Percentiles rank a stretch among this genome's conserved stretches.
phyloP scores from a whole-genome alignment of 23 tunicate species.

The Trididemnum miniatum region DNA sequence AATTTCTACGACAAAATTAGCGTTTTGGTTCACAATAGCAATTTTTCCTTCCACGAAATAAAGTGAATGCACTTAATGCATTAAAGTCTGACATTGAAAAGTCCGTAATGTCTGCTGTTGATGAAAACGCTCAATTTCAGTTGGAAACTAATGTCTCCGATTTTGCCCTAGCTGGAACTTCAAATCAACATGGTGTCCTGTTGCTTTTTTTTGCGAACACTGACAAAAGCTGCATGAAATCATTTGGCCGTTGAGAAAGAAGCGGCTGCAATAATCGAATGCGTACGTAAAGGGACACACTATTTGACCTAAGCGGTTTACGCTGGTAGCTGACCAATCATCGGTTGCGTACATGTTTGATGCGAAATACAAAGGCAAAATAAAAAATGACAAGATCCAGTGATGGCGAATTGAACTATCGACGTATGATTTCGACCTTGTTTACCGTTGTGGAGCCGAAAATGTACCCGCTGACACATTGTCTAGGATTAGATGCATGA shows the following conservation, averaged over 20 bases:
- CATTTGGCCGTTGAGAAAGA: not conserved
- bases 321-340: conserved; percentile 26
- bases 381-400: conserved; percentile 30
- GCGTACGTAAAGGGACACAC: conserved; percentile 14
- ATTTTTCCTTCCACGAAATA: conserved; percentile 5
- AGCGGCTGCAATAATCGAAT: conserved; percentile 3
- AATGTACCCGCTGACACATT: conserved; percentile 21
- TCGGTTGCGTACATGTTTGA: conserved; percentile 43
- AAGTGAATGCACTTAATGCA: conserved; percentile 1
- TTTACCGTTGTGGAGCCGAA: not conserved
- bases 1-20: conserved; percentile 11
- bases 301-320: not conserved
- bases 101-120: not conserved
- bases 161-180: conserved; percentile 10
- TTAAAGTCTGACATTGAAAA: not conserved
- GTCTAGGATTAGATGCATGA: not conserved
- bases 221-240: not conserved
- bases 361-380: not conserved
- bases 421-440: not conserved
- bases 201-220: not conserved
- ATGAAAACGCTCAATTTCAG: conserved; percentile 7
- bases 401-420: conserved; percentile 17
- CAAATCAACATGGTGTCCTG: not conserved
- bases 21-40: not conserved
- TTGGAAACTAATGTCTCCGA: conserved; percentile 36